phyloP scores from a whole-genome alignment of 30 jellyfish, hydroid and myxozoan genomes.

The Turritopsis rubra region DNA sequence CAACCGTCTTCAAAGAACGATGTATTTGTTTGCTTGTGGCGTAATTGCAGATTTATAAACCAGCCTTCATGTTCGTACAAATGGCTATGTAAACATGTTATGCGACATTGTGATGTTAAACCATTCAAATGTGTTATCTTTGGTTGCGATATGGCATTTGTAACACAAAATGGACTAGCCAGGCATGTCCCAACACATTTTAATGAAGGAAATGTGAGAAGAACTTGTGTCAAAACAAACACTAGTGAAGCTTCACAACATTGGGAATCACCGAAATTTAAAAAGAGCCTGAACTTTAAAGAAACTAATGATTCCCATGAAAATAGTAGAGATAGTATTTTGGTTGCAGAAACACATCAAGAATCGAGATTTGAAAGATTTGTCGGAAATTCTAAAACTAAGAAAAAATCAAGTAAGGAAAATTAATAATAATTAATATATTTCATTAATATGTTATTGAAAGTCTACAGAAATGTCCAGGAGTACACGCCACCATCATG shows the following conservation, averaged over 20 bases:
- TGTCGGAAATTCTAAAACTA: neutral
- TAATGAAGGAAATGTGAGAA: constrained; percentile 40
- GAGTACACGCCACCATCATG: neutral
- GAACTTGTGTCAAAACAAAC: constrained; percentile 26
- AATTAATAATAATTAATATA: neutral
- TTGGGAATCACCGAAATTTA: constrained; percentile 13
- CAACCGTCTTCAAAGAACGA: constrained; percentile 52
- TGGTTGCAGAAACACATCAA: neutral
- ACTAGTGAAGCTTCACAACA: constrained; percentile 15
- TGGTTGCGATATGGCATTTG: constrained; percentile 78
- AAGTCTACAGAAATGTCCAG: neutral
- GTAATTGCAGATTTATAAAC: constrained; percentile 68
- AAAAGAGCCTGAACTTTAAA: neutral
- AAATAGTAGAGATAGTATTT: neutral
- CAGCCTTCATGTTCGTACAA: constrained; percentile 80
- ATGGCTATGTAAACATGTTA: constrained; percentile 78
- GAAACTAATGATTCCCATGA: neutral
- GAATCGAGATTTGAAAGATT: neutral
- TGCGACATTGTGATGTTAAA: constrained; percentile 63
- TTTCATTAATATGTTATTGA: neutral
- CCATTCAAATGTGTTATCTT: constrained; percentile 84
- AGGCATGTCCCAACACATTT: constrained; percentile 94
- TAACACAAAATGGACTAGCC: constrained; percentile 73
- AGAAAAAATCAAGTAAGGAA: neutral
- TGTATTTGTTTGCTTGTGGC: constrained; percentile 76